Evolutionary conservation across 1,140 invertebrate species (phyloP), one percentile per base, ranked within the genome.

Genomic region (Heterodera carotae): DNA sequence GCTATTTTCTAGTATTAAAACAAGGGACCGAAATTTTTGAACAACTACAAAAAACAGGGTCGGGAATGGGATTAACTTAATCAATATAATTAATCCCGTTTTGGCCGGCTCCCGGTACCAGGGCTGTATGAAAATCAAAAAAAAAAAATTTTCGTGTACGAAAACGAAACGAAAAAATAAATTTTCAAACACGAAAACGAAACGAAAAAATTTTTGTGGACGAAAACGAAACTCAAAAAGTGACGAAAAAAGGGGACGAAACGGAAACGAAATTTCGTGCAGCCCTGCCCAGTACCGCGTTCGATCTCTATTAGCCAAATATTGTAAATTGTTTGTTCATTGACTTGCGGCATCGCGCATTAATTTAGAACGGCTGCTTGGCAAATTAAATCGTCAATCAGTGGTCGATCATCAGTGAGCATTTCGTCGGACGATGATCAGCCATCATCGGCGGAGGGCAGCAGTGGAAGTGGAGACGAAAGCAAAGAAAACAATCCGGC

Each of bases 311-410:
- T 62, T 7, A 18, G n/a, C n/a, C n/a, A n/a, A n/a, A n/a, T n/a
- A n/a, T n/a, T n/a, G n/a, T n/a, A 62, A 62, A 31, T 12, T n/a
- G 29, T n/a, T 31, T n/a, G n/a, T 12, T 62, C 7, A 62, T 31
- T 62, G 7, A 25, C 8, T 62, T 22, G 22, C 10, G 25, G 5
- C 36, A 31, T 22, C 39, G 18, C 29, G n/a, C 8, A n/a, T 4
- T 64, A 5, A 60, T 39, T 68, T 59, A 84, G 83, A 79, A 86
- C 79, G 12, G 83, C 83, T n/a, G 81, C 82, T 25, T 85, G 84
- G 84, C 84, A 85, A 66, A 22, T 56, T 10, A 48, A 12, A 8
- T 12, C 39, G 29, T 48, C 48, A 67, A n/a, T 29, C 25, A n/a
- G n/a, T 36, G 33, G 36, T 6, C 31, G n/a, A n/a, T 70, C 56